These are phyloP conservation scores for Diprion similis DNA, from an alignment of 1,140 invertebrate species.

Conservation along the genomic window DNA sequence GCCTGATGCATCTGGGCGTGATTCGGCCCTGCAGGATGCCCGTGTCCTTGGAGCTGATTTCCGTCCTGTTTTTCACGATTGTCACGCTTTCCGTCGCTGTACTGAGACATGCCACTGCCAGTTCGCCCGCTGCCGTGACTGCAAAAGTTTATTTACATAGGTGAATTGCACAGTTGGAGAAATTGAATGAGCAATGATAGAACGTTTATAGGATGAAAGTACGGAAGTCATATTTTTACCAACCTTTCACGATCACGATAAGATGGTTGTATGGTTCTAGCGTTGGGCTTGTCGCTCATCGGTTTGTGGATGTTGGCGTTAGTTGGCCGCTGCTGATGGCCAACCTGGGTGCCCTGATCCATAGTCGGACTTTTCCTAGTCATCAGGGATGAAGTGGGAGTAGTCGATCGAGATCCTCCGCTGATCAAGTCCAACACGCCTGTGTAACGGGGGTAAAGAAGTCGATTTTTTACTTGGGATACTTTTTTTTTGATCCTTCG, in stretches of 20 bases:
- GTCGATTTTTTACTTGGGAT: slow-evolving; percentile 6
- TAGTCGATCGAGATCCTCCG: slow-evolving; percentile 78
- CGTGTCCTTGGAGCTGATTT: slow-evolving; percentile 44
- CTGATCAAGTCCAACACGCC: slow-evolving; percentile 79
- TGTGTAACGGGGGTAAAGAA: slow-evolving; percentile 23
- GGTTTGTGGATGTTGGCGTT: slow-evolving; percentile 49
- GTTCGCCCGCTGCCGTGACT: slow-evolving; percentile 49
- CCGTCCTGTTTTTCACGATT: slow-evolving; percentile 43
- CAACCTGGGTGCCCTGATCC: slow-evolving; percentile 81
- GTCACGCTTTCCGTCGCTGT: slow-evolving; percentile 47
- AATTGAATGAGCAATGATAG: slow-evolving; percentile 19
- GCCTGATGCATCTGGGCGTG: slow-evolving; percentile 50
- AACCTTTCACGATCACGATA: slow-evolving; percentile 55
- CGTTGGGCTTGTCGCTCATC: slow-evolving; percentile 50
- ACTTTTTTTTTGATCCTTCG: no score
- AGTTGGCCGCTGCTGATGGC: slow-evolving; percentile 54
- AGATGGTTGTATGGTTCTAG: slow-evolving; percentile 51
- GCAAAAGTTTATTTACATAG: slow-evolving; percentile 2
- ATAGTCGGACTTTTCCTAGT: slow-evolving; percentile 81
- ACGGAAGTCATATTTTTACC: slow-evolving; percentile 8
- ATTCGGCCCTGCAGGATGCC: slow-evolving; percentile 31
- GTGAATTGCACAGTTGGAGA: slow-evolving; percentile 17
- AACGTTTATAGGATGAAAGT: slow-evolving; percentile 13
- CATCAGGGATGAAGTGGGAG: slow-evolving; percentile 70
- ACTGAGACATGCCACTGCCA: slow-evolving; percentile 52